These are phyloP conservation scores for Bothrops jararaca DNA, from an alignment of 2,113 vertebrate genomes.

Conservation along the genomic window DNA sequence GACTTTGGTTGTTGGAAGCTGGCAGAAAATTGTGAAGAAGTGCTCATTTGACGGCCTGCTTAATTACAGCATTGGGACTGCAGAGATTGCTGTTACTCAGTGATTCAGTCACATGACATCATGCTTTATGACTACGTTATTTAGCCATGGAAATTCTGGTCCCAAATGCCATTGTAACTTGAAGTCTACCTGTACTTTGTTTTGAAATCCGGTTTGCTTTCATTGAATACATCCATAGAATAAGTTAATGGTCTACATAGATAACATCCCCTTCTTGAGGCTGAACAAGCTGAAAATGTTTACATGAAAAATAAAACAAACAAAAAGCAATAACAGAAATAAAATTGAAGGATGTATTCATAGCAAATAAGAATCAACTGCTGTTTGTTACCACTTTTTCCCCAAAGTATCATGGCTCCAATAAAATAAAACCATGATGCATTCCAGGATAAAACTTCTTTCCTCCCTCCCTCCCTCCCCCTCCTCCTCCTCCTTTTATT, in stretches of 20 bases:
- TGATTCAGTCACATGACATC: not conserved
- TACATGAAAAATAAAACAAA: not conserved
- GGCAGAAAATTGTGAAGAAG: not conserved
- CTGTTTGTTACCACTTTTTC: not conserved
- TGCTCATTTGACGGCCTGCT: not conserved
- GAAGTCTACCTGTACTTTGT: not conserved
- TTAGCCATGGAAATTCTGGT: not conserved
- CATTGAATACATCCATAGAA: not conserved
- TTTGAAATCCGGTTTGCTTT: not conserved
- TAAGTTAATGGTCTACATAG: not conserved
- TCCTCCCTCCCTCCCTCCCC: not conserved
- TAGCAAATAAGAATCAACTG: not conserved
- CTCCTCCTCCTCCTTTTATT: not conserved
- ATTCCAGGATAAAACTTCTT: not conserved
- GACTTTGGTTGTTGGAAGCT: not conserved
- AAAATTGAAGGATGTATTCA: not conserved
- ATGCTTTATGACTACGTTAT: not conserved
- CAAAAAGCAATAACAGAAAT: not conserved
- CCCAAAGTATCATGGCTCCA: not conserved
- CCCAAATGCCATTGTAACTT: not conserved
- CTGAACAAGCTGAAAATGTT: not conserved
- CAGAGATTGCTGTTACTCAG: not conserved
- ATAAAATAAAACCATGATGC: not conserved
- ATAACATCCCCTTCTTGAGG: not conserved
- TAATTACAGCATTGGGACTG: not conserved